Evolutionary conservation across 2,888 invertebrate genomes (phyloP).

Genomic region (Drosophila acutilabella): DNA sequence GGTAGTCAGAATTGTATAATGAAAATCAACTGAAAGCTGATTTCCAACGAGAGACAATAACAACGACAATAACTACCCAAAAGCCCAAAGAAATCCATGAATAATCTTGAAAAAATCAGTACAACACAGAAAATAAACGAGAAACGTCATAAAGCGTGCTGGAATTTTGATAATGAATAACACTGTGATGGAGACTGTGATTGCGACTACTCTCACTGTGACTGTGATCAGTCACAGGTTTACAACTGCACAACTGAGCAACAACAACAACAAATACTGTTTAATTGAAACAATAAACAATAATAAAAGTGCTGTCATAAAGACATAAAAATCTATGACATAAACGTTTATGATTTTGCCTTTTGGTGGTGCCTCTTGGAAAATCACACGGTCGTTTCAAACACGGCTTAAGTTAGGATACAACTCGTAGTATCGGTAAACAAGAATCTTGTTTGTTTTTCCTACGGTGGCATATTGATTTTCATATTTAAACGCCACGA

Average conservation of each 20-base stretch:
- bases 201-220: conserved; percentile 21
- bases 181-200: conserved; percentile 30
- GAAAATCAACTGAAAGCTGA: conserved; percentile 77
- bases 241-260: conserved; percentile 12
- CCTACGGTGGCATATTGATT: conserved; percentile 73
- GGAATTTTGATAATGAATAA: conserved; percentile 72
- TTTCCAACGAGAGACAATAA: conserved; percentile 72
- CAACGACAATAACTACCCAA: conserved; percentile 22
- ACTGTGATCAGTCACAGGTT: conserved; percentile 56
- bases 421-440: conserved; percentile 35
- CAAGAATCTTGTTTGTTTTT: conserved; percentile 70
- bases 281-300: conserved; percentile 72
- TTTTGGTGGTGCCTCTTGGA: conserved; percentile 18
- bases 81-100: conserved; percentile 62
- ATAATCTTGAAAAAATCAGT: conserved; percentile 68
- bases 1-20: conserved; percentile 59
- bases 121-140: conserved; percentile 35
- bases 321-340: conserved; percentile 58
- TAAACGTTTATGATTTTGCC: conserved; percentile 11
- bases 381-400: conserved; percentile 50
- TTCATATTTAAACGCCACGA: conserved; percentile 43
- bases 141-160: conserved; percentile 76
- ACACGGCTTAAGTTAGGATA: not conserved
- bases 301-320: conserved; percentile 63
- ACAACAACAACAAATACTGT: conserved; percentile 33